Conservation (phyloP, 2,113 vertebrate species). For the Nothocercus julius region DNA sequence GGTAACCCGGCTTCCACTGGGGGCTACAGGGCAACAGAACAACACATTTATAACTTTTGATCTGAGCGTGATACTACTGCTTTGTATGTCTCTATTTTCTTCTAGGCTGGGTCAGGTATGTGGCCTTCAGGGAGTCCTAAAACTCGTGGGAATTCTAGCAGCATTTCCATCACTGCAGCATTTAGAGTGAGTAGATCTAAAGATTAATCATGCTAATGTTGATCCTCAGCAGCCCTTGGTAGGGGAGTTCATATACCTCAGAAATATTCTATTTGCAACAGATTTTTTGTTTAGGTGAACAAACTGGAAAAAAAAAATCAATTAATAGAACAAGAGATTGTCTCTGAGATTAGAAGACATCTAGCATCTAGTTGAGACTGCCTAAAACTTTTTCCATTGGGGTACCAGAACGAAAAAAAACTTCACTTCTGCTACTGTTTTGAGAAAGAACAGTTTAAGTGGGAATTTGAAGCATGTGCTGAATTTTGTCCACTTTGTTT, state of each 20-base stretch:
- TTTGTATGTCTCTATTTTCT: background rate
- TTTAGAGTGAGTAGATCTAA: slow-evolving; percentile 81
- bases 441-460: background rate
- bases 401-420: background rate
- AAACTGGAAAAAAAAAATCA: background rate
- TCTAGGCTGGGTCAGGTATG: slow-evolving; percentile 81
- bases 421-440: background rate
- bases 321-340: background rate
- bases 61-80: background rate
- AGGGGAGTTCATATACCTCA: background rate
- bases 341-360: background rate
- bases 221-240: background rate
- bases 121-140: slow-evolving; percentile 80
- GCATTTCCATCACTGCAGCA: slow-evolving; percentile 85
- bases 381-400: background rate
- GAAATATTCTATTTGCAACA: background rate
- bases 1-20: background rate
- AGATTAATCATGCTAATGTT: background rate
- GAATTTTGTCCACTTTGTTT: slow-evolving; percentile 12
- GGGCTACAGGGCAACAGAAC: background rate
- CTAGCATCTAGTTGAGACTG: background rate
- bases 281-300: background rate
- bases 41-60: background rate
- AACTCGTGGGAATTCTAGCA: slow-evolving; percentile 81
- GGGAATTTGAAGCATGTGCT: background rate